phyloP scores from a whole-genome alignment of 1,140 invertebrate species.

The Calephelis virginiensis region DNA sequence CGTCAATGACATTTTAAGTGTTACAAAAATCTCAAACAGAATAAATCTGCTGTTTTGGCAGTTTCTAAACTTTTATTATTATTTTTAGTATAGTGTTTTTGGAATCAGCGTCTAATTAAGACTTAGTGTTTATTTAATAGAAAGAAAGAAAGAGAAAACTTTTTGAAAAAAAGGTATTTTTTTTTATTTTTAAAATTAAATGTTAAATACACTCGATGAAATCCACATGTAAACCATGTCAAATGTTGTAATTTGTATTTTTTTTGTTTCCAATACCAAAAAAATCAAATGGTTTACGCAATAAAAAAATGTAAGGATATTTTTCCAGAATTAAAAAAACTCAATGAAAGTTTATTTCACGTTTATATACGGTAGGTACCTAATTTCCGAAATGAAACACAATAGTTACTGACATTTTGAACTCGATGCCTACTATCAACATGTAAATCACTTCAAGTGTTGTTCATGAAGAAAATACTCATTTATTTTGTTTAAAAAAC shows the following conservation, averaged over 20 bases:
- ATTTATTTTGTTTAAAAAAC: not conserved
- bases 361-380: not conserved
- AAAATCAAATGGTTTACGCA: too few relatives aligned
- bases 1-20: slow-evolving; percentile 2
- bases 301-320: too few relatives aligned
- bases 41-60: not conserved
- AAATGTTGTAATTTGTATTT: too few relatives aligned
- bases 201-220: too few relatives aligned
- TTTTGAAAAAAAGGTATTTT: too few relatives aligned
- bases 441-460: not conserved
- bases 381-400: not conserved
- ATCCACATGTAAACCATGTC: too few relatives aligned
- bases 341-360: not conserved
- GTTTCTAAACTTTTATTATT: too few relatives aligned
- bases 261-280: too few relatives aligned
- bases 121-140: too few relatives aligned
- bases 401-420: not conserved
- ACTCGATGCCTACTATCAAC: not conserved
- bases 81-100: not conserved
- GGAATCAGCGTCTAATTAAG: not conserved
- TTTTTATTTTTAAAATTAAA: too few relatives aligned
- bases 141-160: too few relatives aligned
- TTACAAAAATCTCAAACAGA: not conserved
- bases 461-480: not conserved
- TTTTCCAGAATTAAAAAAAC: too few relatives aligned